These are phyloP conservation scores for Ophraella communa DNA, from an alignment of 2,888 invertebrate species.

Conservation along the genomic window DNA sequence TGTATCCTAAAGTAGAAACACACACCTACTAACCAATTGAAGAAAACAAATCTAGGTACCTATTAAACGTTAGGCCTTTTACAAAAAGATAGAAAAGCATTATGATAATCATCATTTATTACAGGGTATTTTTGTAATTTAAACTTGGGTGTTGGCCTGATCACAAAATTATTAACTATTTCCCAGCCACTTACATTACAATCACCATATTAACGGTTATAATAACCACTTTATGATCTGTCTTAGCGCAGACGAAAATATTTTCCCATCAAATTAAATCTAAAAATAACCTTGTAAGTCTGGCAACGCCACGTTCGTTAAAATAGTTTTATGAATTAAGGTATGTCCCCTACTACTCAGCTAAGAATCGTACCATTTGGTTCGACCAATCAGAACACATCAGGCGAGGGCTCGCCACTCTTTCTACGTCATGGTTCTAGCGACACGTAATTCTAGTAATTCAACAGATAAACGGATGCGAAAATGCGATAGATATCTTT, in stretches of 20 bases:
- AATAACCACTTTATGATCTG: background rate
- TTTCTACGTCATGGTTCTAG: background rate
- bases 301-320: background rate
- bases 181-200: background rate
- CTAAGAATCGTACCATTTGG: constrained; percentile 6
- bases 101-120: too few relatives aligned
- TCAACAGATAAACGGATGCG: background rate
- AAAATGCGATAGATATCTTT: background rate
- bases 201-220: background rate
- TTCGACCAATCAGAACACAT: constrained; percentile 10
- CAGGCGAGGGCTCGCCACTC: constrained; percentile 12
- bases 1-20: too few relatives aligned
- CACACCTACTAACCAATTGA: too few relatives aligned
- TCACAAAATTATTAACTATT: too few relatives aligned
- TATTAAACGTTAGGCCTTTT: too few relatives aligned
- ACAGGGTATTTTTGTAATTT: too few relatives aligned
- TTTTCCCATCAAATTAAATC: constrained; percentile 1
- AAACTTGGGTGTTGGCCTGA: too few relatives aligned
- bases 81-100: too few relatives aligned
- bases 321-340: constrained; percentile 6
- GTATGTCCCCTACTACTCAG: constrained; percentile 11
- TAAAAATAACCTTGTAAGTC: constrained; percentile 4
- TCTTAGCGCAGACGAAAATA: background rate
- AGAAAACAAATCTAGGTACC: too few relatives aligned
- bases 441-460: constrained; percentile 9